Base-by-base conservation (phyloP, 2,888 invertebrate genomes). In the Tachina lurida region DNA sequence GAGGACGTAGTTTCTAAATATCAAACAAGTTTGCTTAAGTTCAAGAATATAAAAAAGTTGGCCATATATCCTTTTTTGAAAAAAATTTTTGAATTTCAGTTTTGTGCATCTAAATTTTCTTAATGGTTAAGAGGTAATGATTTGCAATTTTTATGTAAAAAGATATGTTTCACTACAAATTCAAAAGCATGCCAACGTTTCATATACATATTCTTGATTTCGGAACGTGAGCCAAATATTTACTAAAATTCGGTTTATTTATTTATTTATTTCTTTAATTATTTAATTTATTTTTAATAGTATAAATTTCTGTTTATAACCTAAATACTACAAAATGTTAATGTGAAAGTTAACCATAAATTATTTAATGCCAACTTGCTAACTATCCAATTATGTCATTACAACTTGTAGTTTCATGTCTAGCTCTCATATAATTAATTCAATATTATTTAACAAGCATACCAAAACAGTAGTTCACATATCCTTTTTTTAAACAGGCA, bases 371-470 rank as follows among this genome's bases (percentile, higher is more conserved):
- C 10, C 22, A 52, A 52, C n/a, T 43, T 54, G 22, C 15, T 43
- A 75, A 54, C 19, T n/a, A n/a, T 7, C 22, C n/a, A 41, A 65
- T 54, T 54, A 63, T 76, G 43, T 45, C 43, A 41, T 65, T 65
- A 77, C 19, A 56, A 67, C n/a, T 68, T 58, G 58, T 68, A 58
- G 49, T 67, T 58, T 77, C 39, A 41, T 47, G 65, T 58, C 47
- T 65, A 76, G 39, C 49, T 58, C n/a, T 58, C 58, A 77, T 77
- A 49, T 49, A 77, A 39, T 39, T 39, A 68, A 77, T 45, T 56
- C 15, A 77, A 1, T 68, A 47, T 67, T 58, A 39, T 15, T 17
- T n/a, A 39, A 47, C 15, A 12, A 10, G 3, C 45, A 56, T 54
- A 56, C 13, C n/a, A 31, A 47, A 77, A 67, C 19, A 77, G 39